These are phyloP conservation scores for Brachypodius melanocephalos DNA, from an alignment of 2,113 vertebrate species.

Conservation along the genomic window DNA sequence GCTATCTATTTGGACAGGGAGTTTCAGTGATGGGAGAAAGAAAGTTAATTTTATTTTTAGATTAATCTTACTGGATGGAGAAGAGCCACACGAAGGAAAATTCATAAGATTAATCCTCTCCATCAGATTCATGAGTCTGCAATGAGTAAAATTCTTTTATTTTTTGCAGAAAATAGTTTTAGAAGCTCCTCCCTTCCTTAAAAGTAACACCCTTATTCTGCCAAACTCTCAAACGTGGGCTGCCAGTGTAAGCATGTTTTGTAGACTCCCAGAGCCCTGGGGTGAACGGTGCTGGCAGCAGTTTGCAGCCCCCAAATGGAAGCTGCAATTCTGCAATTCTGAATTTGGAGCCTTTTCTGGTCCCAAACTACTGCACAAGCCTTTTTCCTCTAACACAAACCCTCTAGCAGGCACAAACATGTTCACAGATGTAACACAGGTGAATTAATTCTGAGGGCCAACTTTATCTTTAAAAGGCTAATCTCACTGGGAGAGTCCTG, in stretches of 20 bases:
- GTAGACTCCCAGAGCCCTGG: neutral
- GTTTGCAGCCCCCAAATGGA: neutral
- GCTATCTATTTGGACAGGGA: slow-evolving; percentile 42
- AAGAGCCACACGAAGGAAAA: slow-evolving; percentile 5
- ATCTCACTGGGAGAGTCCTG: neutral
- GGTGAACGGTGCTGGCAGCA: neutral
- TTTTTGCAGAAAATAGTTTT: slow-evolving; percentile 30
- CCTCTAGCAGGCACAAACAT: neutral
- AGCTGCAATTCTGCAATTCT: neutral
- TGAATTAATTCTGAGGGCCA: neutral
- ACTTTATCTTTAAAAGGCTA: neutral
- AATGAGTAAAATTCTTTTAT: neutral
- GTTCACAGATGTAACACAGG: neutral
- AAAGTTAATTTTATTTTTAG: slow-evolving; percentile 50
- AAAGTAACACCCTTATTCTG: neutral
- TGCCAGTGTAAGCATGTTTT: neutral
- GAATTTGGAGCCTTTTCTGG: neutral
- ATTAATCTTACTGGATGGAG: neutral
- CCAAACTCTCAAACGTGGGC: neutral
- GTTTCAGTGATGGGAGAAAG: slow-evolving; percentile 49
- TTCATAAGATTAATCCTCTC: neutral
- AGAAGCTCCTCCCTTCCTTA: neutral
- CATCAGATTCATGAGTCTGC: neutral
- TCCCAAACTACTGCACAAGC: neutral
- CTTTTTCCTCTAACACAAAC: neutral